These are phyloP conservation scores for Liodrosophila aerea DNA, from an alignment of 2,888 invertebrate species.

Conservation along the genomic window DNA sequence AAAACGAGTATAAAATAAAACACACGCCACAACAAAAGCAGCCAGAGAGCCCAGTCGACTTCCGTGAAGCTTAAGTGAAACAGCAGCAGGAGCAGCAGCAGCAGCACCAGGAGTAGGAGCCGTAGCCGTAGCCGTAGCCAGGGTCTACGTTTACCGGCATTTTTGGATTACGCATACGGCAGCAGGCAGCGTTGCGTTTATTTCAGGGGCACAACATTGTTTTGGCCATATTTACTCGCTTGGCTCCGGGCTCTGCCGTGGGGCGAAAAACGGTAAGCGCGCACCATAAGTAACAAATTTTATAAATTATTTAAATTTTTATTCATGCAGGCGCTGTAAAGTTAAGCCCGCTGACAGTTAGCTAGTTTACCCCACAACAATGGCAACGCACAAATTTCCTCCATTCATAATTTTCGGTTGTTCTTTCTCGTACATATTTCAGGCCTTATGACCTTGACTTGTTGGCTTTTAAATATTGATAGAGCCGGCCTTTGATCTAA, in stretches of 20 bases:
- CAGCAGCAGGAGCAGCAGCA: background rate
- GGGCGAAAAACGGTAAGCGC: constrained; percentile 19
- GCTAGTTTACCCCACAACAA: constrained; percentile 60
- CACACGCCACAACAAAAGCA: constrained; percentile 62
- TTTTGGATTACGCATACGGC: constrained; percentile 78
- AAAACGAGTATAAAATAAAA: constrained; percentile 36
- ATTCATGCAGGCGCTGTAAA: constrained; percentile 73
- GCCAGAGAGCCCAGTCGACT: constrained; percentile 39
- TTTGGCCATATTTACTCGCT: constrained; percentile 53
- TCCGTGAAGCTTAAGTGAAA: constrained; percentile 66
- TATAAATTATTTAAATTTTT: constrained; percentile 78
- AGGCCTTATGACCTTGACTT: constrained; percentile 66
- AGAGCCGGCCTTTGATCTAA: constrained; percentile 64
- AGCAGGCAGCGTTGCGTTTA: constrained; percentile 60
- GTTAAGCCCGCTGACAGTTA: constrained; percentile 77
- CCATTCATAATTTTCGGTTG: constrained; percentile 59
- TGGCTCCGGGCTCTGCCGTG: constrained; percentile 24
- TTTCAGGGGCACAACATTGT: constrained; percentile 46
- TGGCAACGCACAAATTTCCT: constrained; percentile 38
- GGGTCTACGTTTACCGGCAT: constrained; percentile 63
- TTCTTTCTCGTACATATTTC: constrained; percentile 18
- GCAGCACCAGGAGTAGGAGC: background rate
- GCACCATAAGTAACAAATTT: constrained; percentile 77
- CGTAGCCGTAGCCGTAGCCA: background rate
- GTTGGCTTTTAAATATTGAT: constrained; percentile 71